These are phyloP conservation scores for Pocota personata DNA, from an alignment of 2,888 invertebrate species.

Conservation along the genomic window DNA sequence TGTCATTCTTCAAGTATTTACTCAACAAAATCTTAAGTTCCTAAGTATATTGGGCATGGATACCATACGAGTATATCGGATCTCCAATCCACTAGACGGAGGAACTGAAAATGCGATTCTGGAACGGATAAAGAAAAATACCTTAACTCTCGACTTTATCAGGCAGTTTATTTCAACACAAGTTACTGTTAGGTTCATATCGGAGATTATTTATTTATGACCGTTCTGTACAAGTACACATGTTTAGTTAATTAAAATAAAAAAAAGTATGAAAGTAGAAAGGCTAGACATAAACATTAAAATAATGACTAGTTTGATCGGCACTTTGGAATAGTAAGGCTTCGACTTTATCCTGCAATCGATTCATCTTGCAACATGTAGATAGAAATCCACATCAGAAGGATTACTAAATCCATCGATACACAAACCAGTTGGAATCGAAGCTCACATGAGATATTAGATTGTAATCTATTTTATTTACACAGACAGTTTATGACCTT, in stretches of 20 bases:
- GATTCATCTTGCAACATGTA: constrained; percentile 7
- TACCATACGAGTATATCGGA: no score
- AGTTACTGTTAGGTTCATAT: no score
- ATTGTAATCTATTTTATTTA: constrained; percentile 20
- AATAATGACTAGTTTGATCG: background rate
- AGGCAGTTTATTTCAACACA: no score
- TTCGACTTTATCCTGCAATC: constrained; percentile 1
- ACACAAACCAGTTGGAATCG: constrained; percentile 21
- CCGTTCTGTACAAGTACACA: background rate
- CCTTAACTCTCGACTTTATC: no score
- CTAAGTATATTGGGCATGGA: no score
- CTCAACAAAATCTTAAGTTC: no score
- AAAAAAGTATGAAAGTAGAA: background rate
- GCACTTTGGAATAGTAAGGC: background rate
- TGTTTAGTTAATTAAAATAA: background rate
- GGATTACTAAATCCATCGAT: constrained; percentile 18
- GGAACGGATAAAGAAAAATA: no score
- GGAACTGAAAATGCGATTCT: no score
- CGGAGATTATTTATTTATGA: no score
- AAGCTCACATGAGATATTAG: constrained; percentile 20
- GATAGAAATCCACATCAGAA: background rate
- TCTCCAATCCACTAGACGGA: no score
- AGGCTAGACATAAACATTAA: background rate
- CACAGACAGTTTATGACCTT: constrained; percentile 36
- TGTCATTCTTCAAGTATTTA: no score